Base-by-base conservation (phyloP, 64 coral and sea anemone species). In the Catalaphyllia jardinei region DNA sequence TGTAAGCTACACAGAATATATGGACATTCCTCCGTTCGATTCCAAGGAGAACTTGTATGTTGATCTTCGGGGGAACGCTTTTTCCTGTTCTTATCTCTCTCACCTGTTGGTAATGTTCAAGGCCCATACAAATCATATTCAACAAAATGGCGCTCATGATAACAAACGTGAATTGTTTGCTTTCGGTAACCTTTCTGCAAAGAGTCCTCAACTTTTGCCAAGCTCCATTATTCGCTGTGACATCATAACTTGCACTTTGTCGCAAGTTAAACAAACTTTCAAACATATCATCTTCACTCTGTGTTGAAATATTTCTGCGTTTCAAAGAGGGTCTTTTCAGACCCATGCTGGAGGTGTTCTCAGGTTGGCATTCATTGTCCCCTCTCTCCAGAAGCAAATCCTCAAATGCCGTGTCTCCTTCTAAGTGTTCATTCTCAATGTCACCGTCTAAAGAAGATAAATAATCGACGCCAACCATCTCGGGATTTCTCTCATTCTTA, bases 41-140 rank as follows among this genome's bases (percentile, higher is more conserved):
- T 57, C 1, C 10, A 57, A 57, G 15, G 54, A 57, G 15, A 57
- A 57, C 12, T 57, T 57, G 54, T 16, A 57, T 14, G 11, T 57
- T 13, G 54, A 57, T 57, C 42, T 57, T 9, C 1, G 54, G 71
- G 10, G 24, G 76, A 76, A 30, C 29, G 62, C 42, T 46, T 46
- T 46, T 46, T 46, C 42, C 42, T 8, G 42, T 8, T 46, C 42
- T 46, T 5, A 46, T 59, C 24, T 19, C 10, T 51, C 93, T 39
- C 22, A 98, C 95, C 86, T 98, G 95, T 2, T 94, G 51, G 33
- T 92, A 89, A 73, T 98, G 95, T 73, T 98, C 95, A 35, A 94
- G 85, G 52, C 92, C 91, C 95, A 98, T 98, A 73, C 92, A 94
- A 10, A 91, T 82, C 92, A 98, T 94, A 38, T 98, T 98, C 52